These are phyloP conservation scores for Agrotis puta DNA, from an alignment of 2,888 invertebrate genomes.

Conservation along the genomic window DNA sequence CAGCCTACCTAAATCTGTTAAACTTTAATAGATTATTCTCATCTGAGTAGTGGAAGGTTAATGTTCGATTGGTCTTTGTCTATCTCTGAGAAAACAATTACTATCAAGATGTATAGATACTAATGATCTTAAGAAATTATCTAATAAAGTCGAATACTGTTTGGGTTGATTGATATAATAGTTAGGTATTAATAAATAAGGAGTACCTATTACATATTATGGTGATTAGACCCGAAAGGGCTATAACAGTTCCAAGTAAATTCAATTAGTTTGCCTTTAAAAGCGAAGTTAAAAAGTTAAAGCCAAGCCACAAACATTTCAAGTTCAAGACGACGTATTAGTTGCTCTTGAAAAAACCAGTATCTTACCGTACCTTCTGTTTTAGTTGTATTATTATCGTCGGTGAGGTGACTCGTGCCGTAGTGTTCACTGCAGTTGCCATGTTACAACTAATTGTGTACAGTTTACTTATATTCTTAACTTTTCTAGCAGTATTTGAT, in stretches of 20 bases:
- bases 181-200: neutral
- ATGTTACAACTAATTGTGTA: constrained; percentile 77
- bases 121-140: neutral
- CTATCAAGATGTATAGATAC: neutral
- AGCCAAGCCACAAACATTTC: neutral
- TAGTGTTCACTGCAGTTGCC: constrained; percentile 32
- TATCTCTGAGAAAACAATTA: neutral
- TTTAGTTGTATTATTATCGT: constrained; percentile 60
- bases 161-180: neutral
- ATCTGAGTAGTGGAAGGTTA: too few relatives aligned
- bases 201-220: neutral
- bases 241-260: neutral
- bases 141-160: neutral
- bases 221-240: neutral
- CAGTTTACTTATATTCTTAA: constrained; percentile 71
- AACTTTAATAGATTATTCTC: too few relatives aligned
- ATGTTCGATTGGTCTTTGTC: too few relatives aligned
- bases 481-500: constrained; percentile 75
- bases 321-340: constrained; percentile 51
- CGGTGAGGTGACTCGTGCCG: constrained; percentile 50
- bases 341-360: constrained; percentile 49
- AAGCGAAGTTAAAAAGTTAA: constrained; percentile 3
- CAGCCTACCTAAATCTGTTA: too few relatives aligned
- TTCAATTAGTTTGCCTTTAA: neutral
- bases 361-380: constrained; percentile 37